Evolutionary conservation across 2,888 invertebrate genomes (phyloP), one percentile per base, ranked within the genome.

Genomic region (Bembecia ichneumoniformis): DNA sequence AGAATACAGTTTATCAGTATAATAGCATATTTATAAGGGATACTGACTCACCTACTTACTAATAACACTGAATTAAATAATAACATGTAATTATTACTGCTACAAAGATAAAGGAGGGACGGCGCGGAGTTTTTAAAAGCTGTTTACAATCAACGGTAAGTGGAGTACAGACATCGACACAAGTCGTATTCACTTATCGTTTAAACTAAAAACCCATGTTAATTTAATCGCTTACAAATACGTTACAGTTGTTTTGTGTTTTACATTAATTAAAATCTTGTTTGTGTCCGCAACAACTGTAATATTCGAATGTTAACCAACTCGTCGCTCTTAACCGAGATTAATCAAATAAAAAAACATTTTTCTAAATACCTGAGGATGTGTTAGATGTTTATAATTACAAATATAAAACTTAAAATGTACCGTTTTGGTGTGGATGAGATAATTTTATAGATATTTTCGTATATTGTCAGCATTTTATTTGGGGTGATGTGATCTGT

Each of bases 11-110:
- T 73, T 72, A 72, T 68, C 68, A 63, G 66, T 56, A 59, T 67
- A 28, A 62, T 68, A 66, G 59, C 59, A 60, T 64, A 57, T 69
- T 76, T 73, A 72, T 71, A 74, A 73, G 64, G 64, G 67, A 70
- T 65, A 64, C 64, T 73, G 68, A 62, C 64, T 73, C 68, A 62
- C 64, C 66, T 70, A 68, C 74, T 77, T 68, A 67, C 65, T 82
- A 82, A 82, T 82, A 77, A 81, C 80, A 78, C 78, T 78, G 80
- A 79, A 80, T 80, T 77, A 78, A 77, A 82, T 82, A 84, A 84
- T 83, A 81, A 82, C 77, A 77, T 82, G 77, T 82, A 83, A 84
- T 84, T 84, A 83, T 76, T 78, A 77, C 81, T 74, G 80, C 74
- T 68, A 70, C 77, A 73, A 77, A 82, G 82, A 82, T 81, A 82